Base-by-base conservation (phyloP, 2,797 vertebrate species). In the Urosaurus nigricauda region DNA sequence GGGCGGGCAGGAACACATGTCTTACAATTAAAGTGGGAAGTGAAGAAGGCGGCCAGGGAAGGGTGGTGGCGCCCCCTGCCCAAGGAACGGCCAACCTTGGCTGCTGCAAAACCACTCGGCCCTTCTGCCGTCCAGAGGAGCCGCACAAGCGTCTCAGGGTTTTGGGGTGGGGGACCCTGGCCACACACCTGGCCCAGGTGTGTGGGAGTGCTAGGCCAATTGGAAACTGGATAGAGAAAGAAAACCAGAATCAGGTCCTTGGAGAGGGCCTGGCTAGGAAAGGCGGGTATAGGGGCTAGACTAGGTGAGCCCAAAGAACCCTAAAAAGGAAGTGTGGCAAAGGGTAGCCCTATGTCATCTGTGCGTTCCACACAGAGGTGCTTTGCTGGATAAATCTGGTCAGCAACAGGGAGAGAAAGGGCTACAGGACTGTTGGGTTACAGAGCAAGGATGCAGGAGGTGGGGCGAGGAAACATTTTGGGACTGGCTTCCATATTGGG, bases 31-130 rank as follows among this genome's bases (percentile, higher is more conserved):
- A 71, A 43, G 32, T 56, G 6, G 26, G 26, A 47, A 77, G 47
- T 11, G 2, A n/a, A 21, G 35, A 13, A 82, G 58, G 17, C 5
- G 32, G 58, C 65, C 79, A 68, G 63, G 43, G 75, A 88, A 74
- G 84, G 35, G 40, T 53, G 82, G 88, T 82, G 84, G 88, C 60
- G 84, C 88, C 88, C 88, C 85, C 88, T 86, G 40, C 84, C 71
- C n/a, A 77, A 89, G 60, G 71, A 58, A 8, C 26, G 51, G 47
- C 43, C 58, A 86, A 83, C 8, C 19, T 21, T 68, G 53, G 71
- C 47, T 9, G 47, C 43, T 75, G 77, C 11, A 11, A 77, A 37
- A 32, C 58, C 40, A 73, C 16, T 47, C 3, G 16, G 19, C 47
- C 40, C 2, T 71, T 51, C 17, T 5, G 32, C 56, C 40, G 24